These are phyloP conservation scores for Sebastiscus tertius DNA, from an alignment of 2,797 vertebrate genomes.

Conservation along the genomic window DNA sequence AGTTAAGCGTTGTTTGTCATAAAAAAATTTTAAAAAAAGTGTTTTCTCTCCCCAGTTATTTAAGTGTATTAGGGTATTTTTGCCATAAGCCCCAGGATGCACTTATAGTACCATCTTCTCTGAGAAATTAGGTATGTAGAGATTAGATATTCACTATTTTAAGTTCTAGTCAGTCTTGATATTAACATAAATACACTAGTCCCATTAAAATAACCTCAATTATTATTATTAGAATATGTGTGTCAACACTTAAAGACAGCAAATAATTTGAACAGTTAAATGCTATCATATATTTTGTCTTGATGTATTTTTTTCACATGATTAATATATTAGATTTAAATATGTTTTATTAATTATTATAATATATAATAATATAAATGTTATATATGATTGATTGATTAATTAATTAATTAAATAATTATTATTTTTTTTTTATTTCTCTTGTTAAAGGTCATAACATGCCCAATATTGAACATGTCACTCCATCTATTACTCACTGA, in stretches of 20 bases:
- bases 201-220: background rate
- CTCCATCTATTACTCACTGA: background rate
- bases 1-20: background rate
- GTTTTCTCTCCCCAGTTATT: background rate
- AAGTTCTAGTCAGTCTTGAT: background rate
- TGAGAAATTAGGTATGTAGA: background rate
- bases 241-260: background rate
- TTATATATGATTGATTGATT: too few species aligned
- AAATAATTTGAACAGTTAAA: background rate
- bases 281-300: background rate
- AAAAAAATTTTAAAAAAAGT: background rate
- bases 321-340: background rate
- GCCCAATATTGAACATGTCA: background rate
- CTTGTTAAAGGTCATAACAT: too few species aligned
- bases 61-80: background rate
- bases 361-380: too few species aligned
- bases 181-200: conserved; percentile 9
- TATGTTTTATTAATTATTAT: background rate
- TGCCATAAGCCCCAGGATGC: background rate
- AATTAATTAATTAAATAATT: too few species aligned
- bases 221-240: background rate
- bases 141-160: background rate
- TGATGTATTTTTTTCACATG: background rate
- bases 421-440: too few species aligned
- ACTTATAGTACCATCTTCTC: background rate